Base-by-base conservation (phyloP, 2,113 vertebrate genomes). In the Corynorhinus townsendii region DNA sequence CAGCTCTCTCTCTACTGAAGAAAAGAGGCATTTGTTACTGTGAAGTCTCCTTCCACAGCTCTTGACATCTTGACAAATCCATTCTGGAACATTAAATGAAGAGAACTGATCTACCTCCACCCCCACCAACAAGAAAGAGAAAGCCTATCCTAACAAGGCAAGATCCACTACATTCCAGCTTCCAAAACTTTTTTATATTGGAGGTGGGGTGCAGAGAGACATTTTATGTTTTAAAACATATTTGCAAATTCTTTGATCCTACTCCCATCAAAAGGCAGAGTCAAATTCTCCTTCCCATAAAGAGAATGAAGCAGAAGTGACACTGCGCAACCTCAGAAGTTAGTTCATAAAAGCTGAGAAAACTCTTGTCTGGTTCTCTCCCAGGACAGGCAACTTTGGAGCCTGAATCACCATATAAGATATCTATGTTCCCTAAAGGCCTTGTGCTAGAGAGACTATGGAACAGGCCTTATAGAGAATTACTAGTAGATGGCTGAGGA, bases 41-140 rank as follows among this genome's bases (percentile, higher is more conserved):
- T 35, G 43, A 82, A n/a, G 56, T 71, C 73, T 86, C 45, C 28
- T 94, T 89, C 59, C 68, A 76, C 14, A 80, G 56, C 28, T 81
- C 80, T 64, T 81, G 1, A 89, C 54, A 92, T 75, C 81, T 76
- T 76, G 2, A 89, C 54, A 92, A 72, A 56, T 64, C 17, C 56
- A 75, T 59, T 91, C 83, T 52, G 72, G 22, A 95, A 93, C 77
- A 87, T 40, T 90, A 71, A 93, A 49, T 69, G 45, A 81, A 62
- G n/a, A 81, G 14, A 71, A 64, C 2, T 26, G 0, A 28, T 89
- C 47, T 66, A 75, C 35, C 47, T 84, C 69, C 49, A 84, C 54
- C 24, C 28, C n/a, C 69, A 71, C 28, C 17, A 95, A 88, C n/a
- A 49, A 2, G 33, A 30, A 92, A 72, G 43, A 93, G 49, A 90